phyloP scores from a whole-genome alignment of 2,888 invertebrate genomes.

The Brenthis hecate region DNA sequence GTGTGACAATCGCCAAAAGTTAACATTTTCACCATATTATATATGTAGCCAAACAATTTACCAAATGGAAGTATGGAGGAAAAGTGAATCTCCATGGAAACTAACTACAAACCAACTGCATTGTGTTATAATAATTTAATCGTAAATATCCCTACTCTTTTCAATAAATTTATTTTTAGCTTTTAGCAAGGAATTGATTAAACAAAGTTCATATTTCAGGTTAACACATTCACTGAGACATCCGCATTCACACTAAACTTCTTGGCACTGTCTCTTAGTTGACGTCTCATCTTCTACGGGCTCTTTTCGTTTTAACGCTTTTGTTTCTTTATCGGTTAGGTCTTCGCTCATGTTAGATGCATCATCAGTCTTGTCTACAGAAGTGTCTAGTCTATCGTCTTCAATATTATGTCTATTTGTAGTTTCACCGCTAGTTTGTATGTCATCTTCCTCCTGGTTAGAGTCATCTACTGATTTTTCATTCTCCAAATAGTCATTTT shows the following conservation, averaged over 20 bases:
- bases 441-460: slow-evolving; percentile 44
- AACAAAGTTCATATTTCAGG: slow-evolving; percentile 50
- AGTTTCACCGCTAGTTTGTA: slow-evolving; percentile 42
- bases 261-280: slow-evolving; percentile 75
- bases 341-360: slow-evolving; percentile 53
- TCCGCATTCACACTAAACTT: slow-evolving; percentile 39
- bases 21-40: slow-evolving; percentile 10
- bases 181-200: slow-evolving; percentile 52
- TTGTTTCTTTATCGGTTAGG: slow-evolving; percentile 53
- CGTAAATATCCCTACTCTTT: slow-evolving; percentile 66
- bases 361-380: slow-evolving; percentile 56
- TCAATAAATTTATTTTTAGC: slow-evolving; percentile 45
- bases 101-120: slow-evolving; percentile 55
- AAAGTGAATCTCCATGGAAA: slow-evolving; percentile 39
- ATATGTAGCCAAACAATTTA: slow-evolving; percentile 10
- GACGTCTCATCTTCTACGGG: slow-evolving; percentile 61
- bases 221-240: slow-evolving; percentile 50
- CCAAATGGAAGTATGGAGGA: slow-evolving; percentile 5
- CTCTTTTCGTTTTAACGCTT: slow-evolving; percentile 67
- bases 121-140: slow-evolving; percentile 61
- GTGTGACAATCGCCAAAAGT: slow-evolving; percentile 49
- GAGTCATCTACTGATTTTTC: slow-evolving; percentile 53
- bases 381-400: slow-evolving; percentile 52
- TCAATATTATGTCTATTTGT: slow-evolving; percentile 33
- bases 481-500: slow-evolving; percentile 56